Base-by-base conservation (phyloP, 37 sponge, comb jelly and placozoan species). In the Beroe ovata region DNA sequence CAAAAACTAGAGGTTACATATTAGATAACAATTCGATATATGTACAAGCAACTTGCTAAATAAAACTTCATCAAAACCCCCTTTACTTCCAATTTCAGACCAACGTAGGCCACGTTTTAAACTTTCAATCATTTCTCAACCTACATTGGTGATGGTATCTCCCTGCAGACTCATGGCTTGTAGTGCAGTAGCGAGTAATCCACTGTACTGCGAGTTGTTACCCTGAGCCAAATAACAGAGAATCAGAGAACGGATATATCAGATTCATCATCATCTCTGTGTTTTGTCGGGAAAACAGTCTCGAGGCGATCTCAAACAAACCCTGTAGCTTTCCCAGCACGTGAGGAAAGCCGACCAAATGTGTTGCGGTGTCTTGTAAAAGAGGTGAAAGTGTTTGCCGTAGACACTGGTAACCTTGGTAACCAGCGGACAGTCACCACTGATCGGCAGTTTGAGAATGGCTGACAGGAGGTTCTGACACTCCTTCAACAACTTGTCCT, bases 351-450 rank as follows among this genome's bases (percentile, higher is more conserved):
- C 38, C 3, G 84, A 42, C 84, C 84, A 77, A 11, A 42, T n/a
- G 28, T 77, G 84, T n/a, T 77, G 84, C 54, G 84, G 84, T 0
- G 84, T 32, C 84, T 77, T 42, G 84, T 77, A 42, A 20, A 77
- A 77, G 2, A 42, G 41, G 14, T 42, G 42, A 54, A n/a, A 77
- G 33, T 77, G 84, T 40, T 39, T 77, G 54, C 84, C 41, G 84
- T 77, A 77, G 38, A 77, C 47, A 0, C 25, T 40, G 4, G 54
- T 42, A 40, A 77, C 84, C 3, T 42, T 42, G 36, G 8, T 40
- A 3, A 39, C 84, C 22, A 77, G 38, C 41, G 21, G 38, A 40
- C 29, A 39, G 6, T 77, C 54, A 4, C 84, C 25, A 2, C 54
- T 21, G 11, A 77, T 36, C 25, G 84, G 84, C 6, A 77, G 54